These are phyloP conservation scores for Zelostemma sp. DNA, from an alignment of 1,140 invertebrate genomes.

Conservation along the genomic window DNA sequence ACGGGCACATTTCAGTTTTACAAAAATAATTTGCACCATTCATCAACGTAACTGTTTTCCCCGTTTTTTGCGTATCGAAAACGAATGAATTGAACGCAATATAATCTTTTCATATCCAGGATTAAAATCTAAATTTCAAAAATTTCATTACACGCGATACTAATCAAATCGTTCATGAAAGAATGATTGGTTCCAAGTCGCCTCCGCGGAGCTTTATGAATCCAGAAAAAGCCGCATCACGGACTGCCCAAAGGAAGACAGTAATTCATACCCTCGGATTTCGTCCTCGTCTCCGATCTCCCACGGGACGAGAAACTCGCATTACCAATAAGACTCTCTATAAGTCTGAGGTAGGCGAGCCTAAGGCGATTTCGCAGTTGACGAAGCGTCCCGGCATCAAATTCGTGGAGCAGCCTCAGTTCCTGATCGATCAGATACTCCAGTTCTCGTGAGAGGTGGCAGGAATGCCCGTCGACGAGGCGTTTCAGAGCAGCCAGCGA, in stretches of 20 bases:
- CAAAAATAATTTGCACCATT: too few relatives aligned
- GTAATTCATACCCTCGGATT: background rate
- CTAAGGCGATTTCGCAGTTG: slow-evolving; percentile 71
- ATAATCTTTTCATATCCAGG: too few relatives aligned
- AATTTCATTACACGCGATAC: too few relatives aligned
- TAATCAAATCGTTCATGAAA: too few relatives aligned
- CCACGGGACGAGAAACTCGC: background rate
- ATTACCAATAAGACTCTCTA: slow-evolving; percentile 21
- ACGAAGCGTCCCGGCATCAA: slow-evolving; percentile 68
- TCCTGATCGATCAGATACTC: slow-evolving; percentile 75
- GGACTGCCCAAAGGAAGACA: background rate
- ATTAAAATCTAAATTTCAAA: too few relatives aligned
- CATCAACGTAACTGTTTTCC: background rate
- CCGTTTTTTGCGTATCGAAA: background rate
- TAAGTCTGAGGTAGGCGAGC: slow-evolving; percentile 52
- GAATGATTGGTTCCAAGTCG: too few relatives aligned
- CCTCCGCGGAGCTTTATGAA: too few relatives aligned
- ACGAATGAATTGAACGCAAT: background rate
- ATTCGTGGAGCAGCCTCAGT: slow-evolving; percentile 72
- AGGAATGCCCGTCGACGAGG: slow-evolving; percentile 68
- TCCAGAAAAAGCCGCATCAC: too few relatives aligned
- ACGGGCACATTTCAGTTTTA: too few relatives aligned
- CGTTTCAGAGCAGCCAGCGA: slow-evolving; percentile 70
- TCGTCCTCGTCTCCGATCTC: background rate
- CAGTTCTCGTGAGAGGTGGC: slow-evolving; percentile 71